Base-by-base conservation (phyloP, 2,113 vertebrate species). In the Corythaeola cristata region DNA sequence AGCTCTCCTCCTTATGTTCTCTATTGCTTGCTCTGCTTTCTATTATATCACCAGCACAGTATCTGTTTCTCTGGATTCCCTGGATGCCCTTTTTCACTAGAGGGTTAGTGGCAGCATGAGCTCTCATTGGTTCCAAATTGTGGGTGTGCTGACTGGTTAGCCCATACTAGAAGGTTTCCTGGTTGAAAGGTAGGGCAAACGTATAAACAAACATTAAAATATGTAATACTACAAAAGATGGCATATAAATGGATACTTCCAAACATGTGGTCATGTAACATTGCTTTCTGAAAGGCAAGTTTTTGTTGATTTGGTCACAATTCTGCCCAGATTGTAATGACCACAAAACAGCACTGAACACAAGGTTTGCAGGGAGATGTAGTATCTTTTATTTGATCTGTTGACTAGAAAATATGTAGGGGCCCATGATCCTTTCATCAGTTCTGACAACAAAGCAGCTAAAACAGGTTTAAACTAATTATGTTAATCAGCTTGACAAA, bases 391-490 rank as follows among this genome's bases (percentile, higher is more conserved):
- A 73, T 1, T 50, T 71, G 16, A 86, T 95, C 85, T 92, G 63
- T 63, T 85, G 78, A 90, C 71, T 73, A 3, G 9, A 59, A 82
- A 85, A 60, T 56, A 60, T 2, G 1, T 2, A 63, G 2, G 6
- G 59, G 23, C 45, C 44, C 52, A 1, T 14, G 19, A 27, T 73
- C 53, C 58, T 88, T 93, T 64, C 78, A 69, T 58, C 45, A 90
- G 33, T 37, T 35, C 75, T 88, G 66, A 85, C 71, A 94, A 88
- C 45, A 93, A 73, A 90, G 66, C 41, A 77, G 72, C 82, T 92
- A 69, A 69, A 95, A 28, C 72, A 90, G 67, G 33, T 92, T 94
- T 77, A 80, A 86, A 22, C 37, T 90, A 66, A 94, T 93, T 90
- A 93, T 47, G 55, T 19, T 86, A 90, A 95, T 66, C 63, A 80